These are phyloP conservation scores for Phaonia tiefii DNA, from an alignment of 2,888 invertebrate species.

Conservation along the genomic window DNA sequence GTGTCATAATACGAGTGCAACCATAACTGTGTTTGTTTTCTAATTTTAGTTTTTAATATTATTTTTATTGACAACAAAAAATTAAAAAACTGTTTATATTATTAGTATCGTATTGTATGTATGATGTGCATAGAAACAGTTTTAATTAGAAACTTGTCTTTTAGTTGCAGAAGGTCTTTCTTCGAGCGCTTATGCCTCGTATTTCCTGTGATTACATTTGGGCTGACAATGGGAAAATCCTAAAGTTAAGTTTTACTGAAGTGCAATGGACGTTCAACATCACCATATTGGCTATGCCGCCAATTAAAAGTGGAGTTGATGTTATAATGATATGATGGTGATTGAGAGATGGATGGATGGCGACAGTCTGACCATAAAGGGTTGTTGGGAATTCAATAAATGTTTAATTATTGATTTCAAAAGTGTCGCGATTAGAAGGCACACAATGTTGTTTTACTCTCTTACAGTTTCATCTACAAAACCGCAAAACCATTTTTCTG, in stretches of 20 bases:
- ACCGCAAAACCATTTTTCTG: too few relatives aligned
- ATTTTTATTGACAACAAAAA: slow-evolving; percentile 44
- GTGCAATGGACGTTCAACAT: neutral
- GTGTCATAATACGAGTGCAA: slow-evolving; percentile 31
- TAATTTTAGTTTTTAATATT: slow-evolving; percentile 49
- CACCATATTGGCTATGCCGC: slow-evolving; percentile 5
- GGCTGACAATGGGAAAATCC: slow-evolving; percentile 57
- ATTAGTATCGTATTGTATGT: slow-evolving; percentile 28
- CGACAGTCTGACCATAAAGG: neutral
- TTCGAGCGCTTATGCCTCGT: slow-evolving; percentile 51
- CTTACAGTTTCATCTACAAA: too few relatives aligned
- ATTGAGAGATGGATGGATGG: too few relatives aligned
- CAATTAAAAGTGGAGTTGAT: slow-evolving; percentile 25
- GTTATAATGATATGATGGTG: neutral
- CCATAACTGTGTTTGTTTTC: slow-evolving; percentile 15
- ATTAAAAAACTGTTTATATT: slow-evolving; percentile 22
- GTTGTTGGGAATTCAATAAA: neutral
- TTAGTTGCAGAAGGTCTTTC: slow-evolving; percentile 35
- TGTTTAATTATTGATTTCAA: slow-evolving; percentile 9
- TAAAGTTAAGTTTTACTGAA: neutral
- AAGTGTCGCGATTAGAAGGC: neutral
- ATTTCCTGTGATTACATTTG: slow-evolving; percentile 53
- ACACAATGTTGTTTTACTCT: slow-evolving; percentile 17
- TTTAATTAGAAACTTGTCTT: slow-evolving; percentile 50
- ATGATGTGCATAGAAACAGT: slow-evolving; percentile 59